Percentiles rank a stretch among this genome's conserved stretches.
Conservation (phyloP, 23 tunicate genomes). For the Ascidia mentula region DNA sequence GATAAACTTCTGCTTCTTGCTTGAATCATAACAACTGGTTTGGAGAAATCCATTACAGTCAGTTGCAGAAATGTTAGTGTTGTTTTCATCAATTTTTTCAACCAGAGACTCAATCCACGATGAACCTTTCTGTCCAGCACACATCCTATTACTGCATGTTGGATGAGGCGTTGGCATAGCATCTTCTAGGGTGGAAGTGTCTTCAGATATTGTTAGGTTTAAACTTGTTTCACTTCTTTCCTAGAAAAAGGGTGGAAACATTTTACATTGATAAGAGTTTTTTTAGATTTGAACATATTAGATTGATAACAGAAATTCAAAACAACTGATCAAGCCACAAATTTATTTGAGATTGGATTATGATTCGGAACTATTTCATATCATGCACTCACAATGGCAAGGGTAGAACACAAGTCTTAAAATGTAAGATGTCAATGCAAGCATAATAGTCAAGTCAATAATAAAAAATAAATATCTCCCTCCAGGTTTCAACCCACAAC, state of each 20-base stretch:
- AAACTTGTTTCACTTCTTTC: neutral
- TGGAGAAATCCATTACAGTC: neutral
- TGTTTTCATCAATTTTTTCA: constrained; percentile 23
- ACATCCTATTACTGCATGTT: neutral
- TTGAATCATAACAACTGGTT: constrained; percentile 17
- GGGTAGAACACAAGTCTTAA: too few species aligned
- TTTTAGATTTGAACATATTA: too few species aligned
- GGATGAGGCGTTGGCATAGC: neutral
- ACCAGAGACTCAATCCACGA: constrained; percentile 29
- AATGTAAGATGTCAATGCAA: too few species aligned
- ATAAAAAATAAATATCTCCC: too few species aligned
- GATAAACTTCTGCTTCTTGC: constrained; percentile 30
- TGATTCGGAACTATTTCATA: too few species aligned
- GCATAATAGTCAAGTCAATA: too few species aligned
- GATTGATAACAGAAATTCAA: too few species aligned
- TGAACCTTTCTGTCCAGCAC: constrained; percentile 17
- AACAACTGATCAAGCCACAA: too few species aligned
- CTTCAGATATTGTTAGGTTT: neutral
- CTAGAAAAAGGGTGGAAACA: too few species aligned
- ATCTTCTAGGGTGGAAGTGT: neutral
- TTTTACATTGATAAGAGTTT: neutral
- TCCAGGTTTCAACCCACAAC: too few species aligned
- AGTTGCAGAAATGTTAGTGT: neutral
- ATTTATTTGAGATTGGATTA: too few species aligned
- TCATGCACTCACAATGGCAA: too few species aligned